Evolutionary conservation across 2,113 vertebrate species (phyloP).

Genomic region (Melozone crissalis): DNA sequence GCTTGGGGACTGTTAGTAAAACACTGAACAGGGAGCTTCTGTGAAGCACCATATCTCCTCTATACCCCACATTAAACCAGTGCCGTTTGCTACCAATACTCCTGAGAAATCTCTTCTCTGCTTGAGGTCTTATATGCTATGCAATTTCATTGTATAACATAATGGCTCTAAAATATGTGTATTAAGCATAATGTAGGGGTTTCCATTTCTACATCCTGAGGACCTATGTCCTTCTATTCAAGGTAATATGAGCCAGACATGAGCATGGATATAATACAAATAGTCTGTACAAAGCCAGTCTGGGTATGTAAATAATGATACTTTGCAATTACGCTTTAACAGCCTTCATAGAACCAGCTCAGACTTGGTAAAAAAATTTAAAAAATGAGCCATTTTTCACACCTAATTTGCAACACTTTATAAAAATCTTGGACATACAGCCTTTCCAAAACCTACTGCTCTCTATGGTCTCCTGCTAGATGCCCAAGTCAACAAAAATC

Average conservation of each 20-base stretch:
- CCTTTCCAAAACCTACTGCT: neutral
- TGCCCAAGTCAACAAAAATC: neutral
- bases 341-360: neutral
- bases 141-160: neutral
- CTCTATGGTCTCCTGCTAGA: neutral
- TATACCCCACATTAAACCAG: neutral
- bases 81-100: neutral
- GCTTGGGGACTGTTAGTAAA: neutral
- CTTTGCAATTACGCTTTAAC: neutral
- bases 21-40: neutral
- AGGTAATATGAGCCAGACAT: neutral
- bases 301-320: neutral
- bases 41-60: neutral
- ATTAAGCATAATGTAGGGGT: slow-evolving; percentile 26
- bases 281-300: neutral
- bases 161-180: neutral
- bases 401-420: neutral
- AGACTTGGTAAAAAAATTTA: neutral
- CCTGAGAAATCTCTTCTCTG: neutral
- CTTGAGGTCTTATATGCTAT: neutral
- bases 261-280: neutral
- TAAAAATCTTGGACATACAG: neutral
- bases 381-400: neutral
- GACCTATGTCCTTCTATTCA: neutral
- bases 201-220: slow-evolving; percentile 43